A percentile compares a stretch with the other conserved stretches of the same genome.
phyloP scores from a whole-genome alignment of 2,113 vertebrate species.

The Oryzias curvinotus region DNA sequence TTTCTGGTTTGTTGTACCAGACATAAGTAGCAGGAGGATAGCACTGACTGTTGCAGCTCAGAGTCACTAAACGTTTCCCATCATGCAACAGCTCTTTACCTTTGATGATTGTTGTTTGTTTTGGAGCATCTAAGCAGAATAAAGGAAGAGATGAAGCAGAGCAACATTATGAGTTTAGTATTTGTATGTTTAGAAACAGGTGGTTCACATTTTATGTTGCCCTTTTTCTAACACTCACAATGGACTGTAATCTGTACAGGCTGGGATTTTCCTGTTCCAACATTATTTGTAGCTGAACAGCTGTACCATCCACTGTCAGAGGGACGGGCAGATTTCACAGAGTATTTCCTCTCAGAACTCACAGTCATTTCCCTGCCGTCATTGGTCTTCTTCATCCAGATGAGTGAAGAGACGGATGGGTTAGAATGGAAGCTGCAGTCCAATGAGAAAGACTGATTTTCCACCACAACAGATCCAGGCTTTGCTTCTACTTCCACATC shows the following conservation, averaged over 20 bases:
- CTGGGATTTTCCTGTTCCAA: constrained; percentile 41
- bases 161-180: background rate
- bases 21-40: constrained; percentile 32
- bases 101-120: constrained; percentile 19
- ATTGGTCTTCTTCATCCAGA: constrained; percentile 45
- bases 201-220: background rate
- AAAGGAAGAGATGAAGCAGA: background rate
- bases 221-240: constrained; percentile 48
- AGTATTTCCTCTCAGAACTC: fast-evolving
- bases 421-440: constrained; percentile 31
- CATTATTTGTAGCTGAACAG: constrained; percentile 37
- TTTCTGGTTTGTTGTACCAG: constrained; percentile 45
- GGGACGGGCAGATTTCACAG: constrained; percentile 1
- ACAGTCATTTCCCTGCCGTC: fast-evolving
- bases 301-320: constrained; percentile 53
- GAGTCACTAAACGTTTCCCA: background rate
- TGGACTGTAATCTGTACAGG: constrained; percentile 41
- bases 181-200: background rate
- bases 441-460: constrained; percentile 41
- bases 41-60: constrained; percentile 57
- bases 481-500: constrained; percentile 7
- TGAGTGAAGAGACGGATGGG: constrained; percentile 17
- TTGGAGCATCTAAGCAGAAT: constrained; percentile 59
- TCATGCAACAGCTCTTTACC: background rate
- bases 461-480: constrained; percentile 1